A percentile compares a stretch with the other conserved stretches of the same genome.
Conservation (phyloP, 2,888 invertebrate genomes). For the Lepeophtheirus nordmannii region DNA sequence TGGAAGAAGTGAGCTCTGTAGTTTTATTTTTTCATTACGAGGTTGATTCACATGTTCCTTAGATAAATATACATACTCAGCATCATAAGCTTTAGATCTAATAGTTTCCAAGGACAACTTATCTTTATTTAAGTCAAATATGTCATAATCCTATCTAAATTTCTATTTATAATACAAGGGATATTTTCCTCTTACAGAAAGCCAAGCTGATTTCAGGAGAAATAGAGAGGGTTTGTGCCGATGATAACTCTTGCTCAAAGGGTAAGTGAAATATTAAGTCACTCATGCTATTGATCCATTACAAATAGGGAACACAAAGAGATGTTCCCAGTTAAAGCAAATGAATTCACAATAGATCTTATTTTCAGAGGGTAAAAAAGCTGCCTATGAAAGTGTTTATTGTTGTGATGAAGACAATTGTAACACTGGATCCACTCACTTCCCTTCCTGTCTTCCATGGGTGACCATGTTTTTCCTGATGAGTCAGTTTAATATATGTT, state of each 20-base stretch:
- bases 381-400: neutral
- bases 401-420: neutral
- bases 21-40: too few species aligned
- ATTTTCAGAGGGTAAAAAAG: conserved; percentile 5
- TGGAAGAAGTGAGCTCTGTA: too few species aligned
- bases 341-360: neutral
- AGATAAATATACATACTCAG: too few species aligned
- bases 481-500: too few species aligned
- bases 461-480: too few species aligned
- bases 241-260: neutral
- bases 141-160: too few species aligned
- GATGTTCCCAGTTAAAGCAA: neutral
- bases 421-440: neutral
- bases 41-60: too few species aligned
- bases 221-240: neutral
- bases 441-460: neutral
- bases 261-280: neutral
- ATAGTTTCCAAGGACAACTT: too few species aligned
- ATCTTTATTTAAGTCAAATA: too few species aligned
- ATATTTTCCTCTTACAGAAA: neutral
- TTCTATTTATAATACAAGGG: too few species aligned
- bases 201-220: neutral
- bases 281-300: neutral
- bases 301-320: neutral
- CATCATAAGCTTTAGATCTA: too few species aligned